Evolutionary conservation across 53 echinoderm and acorn worm genomes (phyloP).

Genomic region (Zoroaster sp.): DNA sequence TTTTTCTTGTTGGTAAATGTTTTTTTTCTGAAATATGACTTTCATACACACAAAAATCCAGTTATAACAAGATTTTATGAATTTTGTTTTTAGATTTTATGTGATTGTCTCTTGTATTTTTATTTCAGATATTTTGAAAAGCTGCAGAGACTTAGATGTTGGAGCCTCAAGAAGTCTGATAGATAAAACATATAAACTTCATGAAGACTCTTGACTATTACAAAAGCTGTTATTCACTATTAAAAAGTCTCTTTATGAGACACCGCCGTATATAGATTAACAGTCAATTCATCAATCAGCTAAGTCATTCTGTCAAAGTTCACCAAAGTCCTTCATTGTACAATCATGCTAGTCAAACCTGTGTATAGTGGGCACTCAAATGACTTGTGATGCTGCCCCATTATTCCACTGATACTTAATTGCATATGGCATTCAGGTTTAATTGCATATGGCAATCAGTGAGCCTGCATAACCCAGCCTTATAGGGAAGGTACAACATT

Average conservation of each 20-base stretch:
- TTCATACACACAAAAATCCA: background rate
- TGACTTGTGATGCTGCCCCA: too few relatives aligned
- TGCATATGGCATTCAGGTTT: too few relatives aligned
- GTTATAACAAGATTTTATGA: background rate
- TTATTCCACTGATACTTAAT: too few relatives aligned
- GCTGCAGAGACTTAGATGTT: slow-evolving; percentile 10
- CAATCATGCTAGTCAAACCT: background rate
- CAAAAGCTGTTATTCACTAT: background rate
- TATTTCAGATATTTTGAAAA: slow-evolving; percentile 23
- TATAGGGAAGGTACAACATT: too few relatives aligned
- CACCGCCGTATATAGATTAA: too few relatives aligned
- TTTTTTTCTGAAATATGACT: too few relatives aligned
- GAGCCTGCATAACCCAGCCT: too few relatives aligned
- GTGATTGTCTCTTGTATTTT: background rate
- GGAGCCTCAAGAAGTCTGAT: slow-evolving; percentile 17
- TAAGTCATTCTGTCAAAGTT: background rate
- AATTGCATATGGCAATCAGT: too few relatives aligned
- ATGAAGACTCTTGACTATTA: background rate
- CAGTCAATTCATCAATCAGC: background rate
- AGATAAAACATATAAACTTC: background rate
- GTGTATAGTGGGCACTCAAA: too few relatives aligned
- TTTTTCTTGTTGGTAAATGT: too few relatives aligned
- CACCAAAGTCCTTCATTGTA: background rate
- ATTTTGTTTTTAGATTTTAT: background rate
- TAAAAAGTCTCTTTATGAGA: too few relatives aligned